These are phyloP conservation scores for Helicoverpa assulta DNA, from an alignment of 2,888 invertebrate genomes.

Conservation along the genomic window DNA sequence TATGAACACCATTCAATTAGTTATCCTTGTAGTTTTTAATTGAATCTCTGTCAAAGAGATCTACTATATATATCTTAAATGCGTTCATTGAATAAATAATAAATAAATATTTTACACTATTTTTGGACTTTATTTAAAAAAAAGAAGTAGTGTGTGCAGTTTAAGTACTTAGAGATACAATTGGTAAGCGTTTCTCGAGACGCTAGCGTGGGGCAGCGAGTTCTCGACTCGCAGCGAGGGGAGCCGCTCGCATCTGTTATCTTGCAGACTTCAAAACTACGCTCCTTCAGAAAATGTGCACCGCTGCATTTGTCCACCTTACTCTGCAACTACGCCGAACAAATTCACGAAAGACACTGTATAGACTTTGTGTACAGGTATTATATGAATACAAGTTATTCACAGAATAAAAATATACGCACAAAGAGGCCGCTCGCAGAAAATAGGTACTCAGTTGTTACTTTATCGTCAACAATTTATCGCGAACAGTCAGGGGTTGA, in stretches of 20 bases:
- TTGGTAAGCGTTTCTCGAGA: slow-evolving; percentile 66
- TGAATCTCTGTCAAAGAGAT: no score
- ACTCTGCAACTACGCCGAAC: slow-evolving; percentile 49
- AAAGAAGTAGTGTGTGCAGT: slow-evolving; percentile 53
- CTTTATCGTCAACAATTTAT: background rate
- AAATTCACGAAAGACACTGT: slow-evolving; percentile 58
- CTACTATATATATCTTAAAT: no score
- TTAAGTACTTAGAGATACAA: slow-evolving; percentile 53
- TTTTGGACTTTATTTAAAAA: slow-evolving; percentile 42
- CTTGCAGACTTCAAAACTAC: slow-evolving; percentile 70
- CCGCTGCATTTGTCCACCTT: slow-evolving; percentile 29
- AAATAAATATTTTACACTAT: slow-evolving; percentile 2
- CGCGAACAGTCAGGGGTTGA: no score
- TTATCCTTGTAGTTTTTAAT: no score
- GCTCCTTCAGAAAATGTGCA: slow-evolving; percentile 68
- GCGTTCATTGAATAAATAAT: no score
- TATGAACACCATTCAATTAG: no score
- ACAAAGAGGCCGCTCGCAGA: slow-evolving; percentile 17
- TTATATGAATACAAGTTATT: background rate
- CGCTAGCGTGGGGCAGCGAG: slow-evolving; percentile 54
- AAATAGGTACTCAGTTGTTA: slow-evolving; percentile 42
- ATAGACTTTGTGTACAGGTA: slow-evolving; percentile 24
- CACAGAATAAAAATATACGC: no score
- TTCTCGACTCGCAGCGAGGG: slow-evolving; percentile 53
- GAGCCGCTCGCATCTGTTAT: slow-evolving; percentile 72